Evolutionary conservation across 2,888 invertebrate genomes (phyloP).

Genomic region (Epinotia brunnichana): DNA sequence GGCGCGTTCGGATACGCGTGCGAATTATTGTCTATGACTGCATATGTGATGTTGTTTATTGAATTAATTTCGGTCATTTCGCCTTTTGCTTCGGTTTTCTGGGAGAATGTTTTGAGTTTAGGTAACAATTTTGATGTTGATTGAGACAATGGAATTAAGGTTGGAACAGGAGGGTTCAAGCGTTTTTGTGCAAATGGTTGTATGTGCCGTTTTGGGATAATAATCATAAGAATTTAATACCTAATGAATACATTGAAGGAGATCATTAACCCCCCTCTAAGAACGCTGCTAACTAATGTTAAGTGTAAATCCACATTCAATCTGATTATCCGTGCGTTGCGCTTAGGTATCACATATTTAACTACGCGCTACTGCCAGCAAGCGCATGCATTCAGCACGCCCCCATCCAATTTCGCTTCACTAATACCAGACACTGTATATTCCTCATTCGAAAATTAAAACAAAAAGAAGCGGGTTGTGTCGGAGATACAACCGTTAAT

Average conservation of each 20-base stretch:
- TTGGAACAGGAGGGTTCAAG: not conserved
- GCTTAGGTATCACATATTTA: too few relatives aligned
- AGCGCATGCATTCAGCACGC: not conserved
- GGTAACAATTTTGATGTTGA: slow-evolving; percentile 38
- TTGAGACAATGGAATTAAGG: slow-evolving; percentile 5
- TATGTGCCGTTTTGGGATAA: not conserved
- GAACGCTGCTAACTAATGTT: not conserved
- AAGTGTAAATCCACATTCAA: too few relatives aligned
- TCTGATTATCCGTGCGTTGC: too few relatives aligned
- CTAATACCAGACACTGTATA: not conserved
- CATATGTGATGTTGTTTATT: slow-evolving; percentile 82
- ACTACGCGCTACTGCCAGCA: too few relatives aligned
- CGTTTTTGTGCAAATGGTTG: not conserved
- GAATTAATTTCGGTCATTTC: slow-evolving; percentile 78
- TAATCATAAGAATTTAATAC: slow-evolving; percentile 12
- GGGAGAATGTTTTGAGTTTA: slow-evolving; percentile 46
- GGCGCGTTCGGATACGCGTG: slow-evolving; percentile 75
- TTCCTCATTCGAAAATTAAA: not conserved
- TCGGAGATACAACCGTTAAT: too few relatives aligned
- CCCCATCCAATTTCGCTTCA: too few relatives aligned
- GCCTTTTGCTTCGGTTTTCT: slow-evolving; percentile 62
- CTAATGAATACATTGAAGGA: not conserved
- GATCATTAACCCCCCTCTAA: not conserved
- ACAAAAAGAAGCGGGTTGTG: too few relatives aligned
- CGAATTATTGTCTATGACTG: slow-evolving; percentile 79